Evolutionary conservation across 2,113 vertebrate species (phyloP), one percentile per base, ranked within the genome.

Genomic region (Eleginops maclovinus): DNA sequence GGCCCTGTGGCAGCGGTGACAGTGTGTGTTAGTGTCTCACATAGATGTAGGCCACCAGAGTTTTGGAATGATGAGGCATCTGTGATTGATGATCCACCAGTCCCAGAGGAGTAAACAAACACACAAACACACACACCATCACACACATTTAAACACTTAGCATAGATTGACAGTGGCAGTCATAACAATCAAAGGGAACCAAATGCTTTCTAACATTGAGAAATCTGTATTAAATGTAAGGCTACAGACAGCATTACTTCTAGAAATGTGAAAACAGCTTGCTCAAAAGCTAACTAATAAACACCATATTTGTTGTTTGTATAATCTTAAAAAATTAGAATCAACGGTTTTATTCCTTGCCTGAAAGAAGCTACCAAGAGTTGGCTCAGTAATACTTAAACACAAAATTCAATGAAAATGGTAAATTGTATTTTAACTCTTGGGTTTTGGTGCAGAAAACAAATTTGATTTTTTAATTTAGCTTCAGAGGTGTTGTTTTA

Each of bases 41-140:
- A 76, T 74, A 68, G 91, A 87, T 84, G 86, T 79, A 90, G 93
- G 86, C 91, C 93, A 90, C 78, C 14, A 49, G 90, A 85, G 92
- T 94, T 90, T 85, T 81, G 87, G 93, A 93, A 94, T 93, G 91
- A 96, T 92, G 89, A 94, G 93, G 93, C 91, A 93, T 94, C 85
- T 90, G 75, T 96, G 95, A 96, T 96, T 95, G 93, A 96, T 95
- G 94, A 95, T 95, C 94, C 90, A 91, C 81, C 83, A 79, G 80
- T 93, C 93, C 84, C 86, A 77, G 53, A 89, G 90, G 88, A 89
- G 80, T 83, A 62, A 79, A 68, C 63, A 70, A 47, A 89, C 60
- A 67, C 40, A 67, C 74, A 87, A 47, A 79, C 44, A 77, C 66
- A 58, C 28, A 69, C 85, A 60, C 54, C 19, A 16, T 66, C 36